These are phyloP conservation scores for Lydus trimaculatus DNA, from an alignment of 2,888 invertebrate genomes.

Conservation along the genomic window DNA sequence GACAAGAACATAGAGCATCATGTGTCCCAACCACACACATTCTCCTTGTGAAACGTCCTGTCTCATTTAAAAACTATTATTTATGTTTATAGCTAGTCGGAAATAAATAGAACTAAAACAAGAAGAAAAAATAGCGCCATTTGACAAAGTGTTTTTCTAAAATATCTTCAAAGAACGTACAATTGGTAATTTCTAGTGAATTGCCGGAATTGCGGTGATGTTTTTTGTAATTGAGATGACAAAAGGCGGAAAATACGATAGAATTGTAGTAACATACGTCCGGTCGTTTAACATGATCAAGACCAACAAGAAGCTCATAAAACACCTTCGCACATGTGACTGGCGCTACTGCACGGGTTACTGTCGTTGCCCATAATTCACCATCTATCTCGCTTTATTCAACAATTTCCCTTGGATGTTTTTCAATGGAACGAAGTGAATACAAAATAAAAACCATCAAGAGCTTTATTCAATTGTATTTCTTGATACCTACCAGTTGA, in stretches of 20 bases:
- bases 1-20: slow-evolving; percentile 57
- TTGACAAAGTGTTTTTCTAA: neutral
- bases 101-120: slow-evolving; percentile 31
- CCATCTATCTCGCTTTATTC: slow-evolving; percentile 31
- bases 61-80: slow-evolving; percentile 66
- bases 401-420: neutral
- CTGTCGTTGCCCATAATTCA: slow-evolving; percentile 43
- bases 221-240: neutral
- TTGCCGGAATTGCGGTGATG: neutral
- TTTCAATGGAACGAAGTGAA: neutral
- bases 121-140: neutral
- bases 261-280: slow-evolving; percentile 16
- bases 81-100: slow-evolving; percentile 57
- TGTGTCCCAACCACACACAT: slow-evolving; percentile 60
- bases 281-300: slow-evolving; percentile 39
- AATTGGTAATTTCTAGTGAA: slow-evolving; percentile 27
- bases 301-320: slow-evolving; percentile 47
- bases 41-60: slow-evolving; percentile 62
- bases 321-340: slow-evolving; percentile 54
- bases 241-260: slow-evolving; percentile 18
- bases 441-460: neutral
- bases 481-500: neutral
- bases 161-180: neutral
- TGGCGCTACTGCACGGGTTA: slow-evolving; percentile 50
- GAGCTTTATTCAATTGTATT: neutral